Evolutionary conservation across 2,888 invertebrate species (phyloP).

Genomic region (Ptycholaimellus sp.): DNA sequence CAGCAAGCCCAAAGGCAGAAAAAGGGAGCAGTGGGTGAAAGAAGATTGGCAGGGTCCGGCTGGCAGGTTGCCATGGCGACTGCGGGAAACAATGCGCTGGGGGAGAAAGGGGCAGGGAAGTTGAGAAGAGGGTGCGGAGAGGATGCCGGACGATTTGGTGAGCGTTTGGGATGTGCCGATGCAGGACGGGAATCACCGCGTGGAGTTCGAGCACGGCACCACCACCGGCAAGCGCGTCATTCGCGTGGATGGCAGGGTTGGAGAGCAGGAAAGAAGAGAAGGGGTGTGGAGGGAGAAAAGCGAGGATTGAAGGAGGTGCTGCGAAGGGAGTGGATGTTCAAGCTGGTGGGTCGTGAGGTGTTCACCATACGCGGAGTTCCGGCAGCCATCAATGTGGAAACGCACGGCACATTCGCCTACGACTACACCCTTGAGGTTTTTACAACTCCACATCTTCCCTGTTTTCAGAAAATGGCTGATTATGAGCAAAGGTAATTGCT

Average conservation of each 20-base stretch:
- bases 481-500: no score
- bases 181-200: slow-evolving; percentile 41
- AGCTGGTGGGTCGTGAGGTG: slow-evolving; percentile 56
- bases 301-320: slow-evolving; percentile 44
- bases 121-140: no score
- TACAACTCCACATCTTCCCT: no score
- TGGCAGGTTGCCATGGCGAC: no score
- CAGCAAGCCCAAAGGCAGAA: no score
- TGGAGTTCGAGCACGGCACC: slow-evolving; percentile 54
- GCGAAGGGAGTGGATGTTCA: slow-evolving; percentile 68
- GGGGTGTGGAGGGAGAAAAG: no score
- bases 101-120: no score
- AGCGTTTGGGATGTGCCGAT: slow-evolving; percentile 59
- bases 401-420: slow-evolving; percentile 47
- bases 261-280: no score
- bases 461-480: no score
- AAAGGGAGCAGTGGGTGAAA: no score
- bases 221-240: slow-evolving; percentile 59
- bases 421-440: slow-evolving; percentile 48
- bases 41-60: no score
- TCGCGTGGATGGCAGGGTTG: slow-evolving; percentile 49
- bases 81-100: no score
- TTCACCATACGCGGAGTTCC: slow-evolving; percentile 37
- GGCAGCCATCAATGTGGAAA: slow-evolving; percentile 36
- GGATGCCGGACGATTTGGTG: slow-evolving; percentile 42